These are phyloP conservation scores for Sebastes minor DNA, from an alignment of 2,797 vertebrate genomes.

Conservation along the genomic window DNA sequence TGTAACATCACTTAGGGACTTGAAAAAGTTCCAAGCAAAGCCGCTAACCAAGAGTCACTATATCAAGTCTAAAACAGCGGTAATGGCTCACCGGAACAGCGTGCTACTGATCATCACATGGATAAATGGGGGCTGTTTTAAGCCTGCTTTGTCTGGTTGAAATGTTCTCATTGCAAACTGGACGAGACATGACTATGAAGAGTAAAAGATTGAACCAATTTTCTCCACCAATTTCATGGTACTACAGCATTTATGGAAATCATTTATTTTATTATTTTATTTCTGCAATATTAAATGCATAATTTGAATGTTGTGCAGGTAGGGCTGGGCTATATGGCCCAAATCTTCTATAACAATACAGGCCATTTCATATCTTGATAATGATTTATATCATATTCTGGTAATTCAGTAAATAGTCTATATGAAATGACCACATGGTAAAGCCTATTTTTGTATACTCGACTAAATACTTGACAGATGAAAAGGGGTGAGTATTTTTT, in stretches of 20 bases:
- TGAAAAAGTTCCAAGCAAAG: not conserved
- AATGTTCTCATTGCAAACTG: not conserved
- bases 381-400: too few species aligned
- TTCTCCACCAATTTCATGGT: not conserved
- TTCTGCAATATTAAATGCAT: not conserved
- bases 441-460: too few species aligned
- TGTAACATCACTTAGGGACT: not conserved
- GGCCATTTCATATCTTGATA: too few species aligned
- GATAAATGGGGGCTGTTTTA: not conserved
- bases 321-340: too few species aligned
- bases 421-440: too few species aligned
- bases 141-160: not conserved
- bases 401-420: too few species aligned
- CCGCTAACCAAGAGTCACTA: not conserved
- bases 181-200: not conserved
- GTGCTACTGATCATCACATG: not conserved
- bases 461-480: too few species aligned
- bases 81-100: not conserved
- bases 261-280: not conserved
- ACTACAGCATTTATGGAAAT: not conserved
- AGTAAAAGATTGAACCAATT: not conserved
- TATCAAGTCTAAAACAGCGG: not conserved
- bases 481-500: too few species aligned
- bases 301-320: accelerated
- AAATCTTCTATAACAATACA: too few species aligned